phyloP scores from a whole-genome alignment of 2,113 vertebrate genomes.

The Petrocephalus microphthalmus region DNA sequence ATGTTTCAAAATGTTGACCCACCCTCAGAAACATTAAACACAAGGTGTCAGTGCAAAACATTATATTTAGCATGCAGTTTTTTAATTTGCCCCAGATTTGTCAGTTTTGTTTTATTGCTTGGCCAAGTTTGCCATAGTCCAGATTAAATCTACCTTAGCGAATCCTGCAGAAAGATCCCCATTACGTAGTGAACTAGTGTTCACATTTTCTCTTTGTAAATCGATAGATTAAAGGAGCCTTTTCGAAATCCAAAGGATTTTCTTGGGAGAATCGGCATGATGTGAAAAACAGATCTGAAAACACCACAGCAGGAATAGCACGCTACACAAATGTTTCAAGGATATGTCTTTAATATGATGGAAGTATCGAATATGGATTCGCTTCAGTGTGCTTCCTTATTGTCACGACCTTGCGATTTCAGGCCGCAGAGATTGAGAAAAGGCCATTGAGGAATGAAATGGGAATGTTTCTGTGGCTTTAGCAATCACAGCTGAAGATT shows the following conservation, averaged over 20 bases:
- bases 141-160: background rate
- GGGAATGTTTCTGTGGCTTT: background rate
- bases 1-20: background rate
- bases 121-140: background rate
- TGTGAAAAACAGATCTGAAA: conserved; percentile 15
- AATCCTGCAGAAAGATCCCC: background rate
- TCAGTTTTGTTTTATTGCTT: background rate
- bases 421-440: background rate
- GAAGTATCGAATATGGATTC: conserved; percentile 1
- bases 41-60: background rate
- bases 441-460: background rate
- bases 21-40: background rate
- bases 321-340: background rate
- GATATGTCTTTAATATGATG: background rate
- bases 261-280: background rate
- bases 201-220: background rate
- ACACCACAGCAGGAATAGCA: background rate
- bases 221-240: background rate
- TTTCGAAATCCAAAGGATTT: background rate
- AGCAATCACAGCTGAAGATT: background rate
- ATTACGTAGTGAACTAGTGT: background rate
- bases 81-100: background rate
- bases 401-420: background rate
- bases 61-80: background rate
- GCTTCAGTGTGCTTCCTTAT: background rate